phyloP scores from a whole-genome alignment of 2,888 invertebrate species.

The Drosophila austrosaltans region DNA sequence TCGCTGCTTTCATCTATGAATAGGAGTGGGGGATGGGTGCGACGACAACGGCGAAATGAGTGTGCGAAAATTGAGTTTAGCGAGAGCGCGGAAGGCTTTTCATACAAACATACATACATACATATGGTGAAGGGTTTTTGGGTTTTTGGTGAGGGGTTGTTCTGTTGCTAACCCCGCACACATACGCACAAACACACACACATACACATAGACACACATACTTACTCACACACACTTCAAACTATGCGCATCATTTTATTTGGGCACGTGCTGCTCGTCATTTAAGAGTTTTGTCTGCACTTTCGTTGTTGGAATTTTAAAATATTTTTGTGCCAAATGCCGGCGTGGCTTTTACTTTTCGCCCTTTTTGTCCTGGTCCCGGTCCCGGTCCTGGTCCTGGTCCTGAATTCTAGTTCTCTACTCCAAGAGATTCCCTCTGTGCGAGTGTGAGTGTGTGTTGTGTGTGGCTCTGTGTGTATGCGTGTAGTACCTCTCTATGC shows the following conservation, averaged over 20 bases:
- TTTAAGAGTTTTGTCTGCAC: slow-evolving; percentile 80
- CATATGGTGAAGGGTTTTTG: slow-evolving; percentile 15
- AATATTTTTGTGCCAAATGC: slow-evolving; percentile 67
- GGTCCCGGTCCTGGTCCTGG: slow-evolving; percentile 18
- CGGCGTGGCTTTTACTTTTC: slow-evolving; percentile 67
- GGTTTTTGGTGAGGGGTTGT: neutral
- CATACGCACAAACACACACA: neutral
- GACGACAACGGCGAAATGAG: slow-evolving; percentile 11
- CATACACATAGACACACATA: neutral
- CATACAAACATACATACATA: neutral
- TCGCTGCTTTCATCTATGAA: no score
- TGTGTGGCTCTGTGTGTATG: no score
- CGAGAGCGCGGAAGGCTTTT: slow-evolving; percentile 29
- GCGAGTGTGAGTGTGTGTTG: slow-evolving; percentile 14
- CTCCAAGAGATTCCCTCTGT: neutral
- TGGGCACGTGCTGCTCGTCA: slow-evolving; percentile 78
- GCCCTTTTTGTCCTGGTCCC: slow-evolving; percentile 41
- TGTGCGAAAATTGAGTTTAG: slow-evolving; percentile 35
- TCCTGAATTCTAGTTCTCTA: slow-evolving; percentile 22
- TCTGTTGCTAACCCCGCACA: neutral
- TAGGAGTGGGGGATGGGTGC: no score
- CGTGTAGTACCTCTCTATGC: no score
- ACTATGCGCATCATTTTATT: slow-evolving; percentile 65
- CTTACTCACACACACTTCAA: slow-evolving; percentile 28
- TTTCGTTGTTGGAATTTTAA: slow-evolving; percentile 76